Base-by-base conservation (phyloP, 2,888 invertebrate species). In the Metalampra italica region DNA sequence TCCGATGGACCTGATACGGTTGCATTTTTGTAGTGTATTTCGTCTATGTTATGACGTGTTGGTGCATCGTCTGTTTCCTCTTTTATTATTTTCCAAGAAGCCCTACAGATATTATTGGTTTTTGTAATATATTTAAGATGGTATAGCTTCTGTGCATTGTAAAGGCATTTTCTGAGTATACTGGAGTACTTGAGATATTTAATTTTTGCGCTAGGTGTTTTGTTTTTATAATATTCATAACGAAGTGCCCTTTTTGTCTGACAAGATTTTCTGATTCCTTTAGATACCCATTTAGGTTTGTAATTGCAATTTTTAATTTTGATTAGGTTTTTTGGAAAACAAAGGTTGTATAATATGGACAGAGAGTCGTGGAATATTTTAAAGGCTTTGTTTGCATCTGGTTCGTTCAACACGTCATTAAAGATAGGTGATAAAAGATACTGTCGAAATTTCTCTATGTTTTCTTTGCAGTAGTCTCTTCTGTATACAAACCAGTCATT, bases 31-130 rank as follows among this genome's bases (percentile, higher is more conserved):
- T 37, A n/a, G n/a, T 38, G 14, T 9, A 47, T 38, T 13, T 29
- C 0, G 1, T 38, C 38, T 9, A 47, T 38, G 29, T 36, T 37
- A 8, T 36, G 9, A 5, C 5, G 12, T 3, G 5, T 1, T 12
- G 1, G 14, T 4, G 0, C 9, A 5, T n/a, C 1, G 0, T 29
- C 13, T 11, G 34, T 1, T 39, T 43, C 43, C 3, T 38, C 47
- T 12, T 43, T 47, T 7, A 47, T 47, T 7, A 47, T 9, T 8
- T 34, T n/a, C 47, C 47, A 47, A 11, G 47, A 15, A 5, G 45
- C 45, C 29, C n/a, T 45, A 13, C 45, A 37, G 7, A 22, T 29
- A n/a, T 45, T 45, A 38, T 45, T 29, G n/a, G 14, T 29, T 13
- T 9, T 29, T 29, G 29, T 1, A 3, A 38, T 12, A n/a, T 29